A percentile compares a stretch with the other conserved stretches of the same genome.
Conservation (phyloP, 2,113 vertebrate species). For the Clarias magur region DNA sequence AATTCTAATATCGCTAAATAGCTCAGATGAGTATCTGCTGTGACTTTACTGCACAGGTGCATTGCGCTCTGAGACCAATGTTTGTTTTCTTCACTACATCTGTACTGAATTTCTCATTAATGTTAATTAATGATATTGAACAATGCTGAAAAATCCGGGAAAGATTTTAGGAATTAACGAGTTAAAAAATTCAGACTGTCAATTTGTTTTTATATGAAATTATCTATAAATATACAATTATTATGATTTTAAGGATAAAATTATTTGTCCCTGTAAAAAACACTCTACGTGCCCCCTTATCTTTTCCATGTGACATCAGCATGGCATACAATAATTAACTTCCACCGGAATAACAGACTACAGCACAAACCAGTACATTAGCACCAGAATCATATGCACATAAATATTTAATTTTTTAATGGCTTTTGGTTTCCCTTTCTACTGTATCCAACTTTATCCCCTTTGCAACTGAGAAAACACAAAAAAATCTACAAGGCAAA, state of each 20-base stretch:
- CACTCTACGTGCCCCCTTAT: too few species aligned
- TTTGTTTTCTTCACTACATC: not conserved
- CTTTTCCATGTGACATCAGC: not conserved
- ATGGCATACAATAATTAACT: not conserved
- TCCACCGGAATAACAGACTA: not conserved
- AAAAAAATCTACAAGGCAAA: not conserved
- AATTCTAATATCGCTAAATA: not conserved
- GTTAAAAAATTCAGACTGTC: too few species aligned
- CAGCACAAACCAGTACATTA: not conserved
- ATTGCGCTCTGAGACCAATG: not conserved
- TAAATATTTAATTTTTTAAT: not conserved
- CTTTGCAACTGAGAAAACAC: not conserved
- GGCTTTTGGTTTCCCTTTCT: not conserved
- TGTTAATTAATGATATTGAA: not conserved
- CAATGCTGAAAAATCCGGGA: not conserved
- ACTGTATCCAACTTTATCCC: not conserved
- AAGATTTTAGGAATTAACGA: too few species aligned
- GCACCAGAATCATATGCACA: not conserved
- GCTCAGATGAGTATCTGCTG: not conserved
- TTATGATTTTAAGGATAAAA: too few species aligned
- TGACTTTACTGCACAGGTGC: not conserved
- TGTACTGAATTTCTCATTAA: not conserved
- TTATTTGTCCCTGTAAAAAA: not conserved
- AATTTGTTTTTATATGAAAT: too few species aligned
- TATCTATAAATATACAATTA: too few species aligned